phyloP scores from a whole-genome alignment of 2,113 vertebrate species.

The human region DNA sequence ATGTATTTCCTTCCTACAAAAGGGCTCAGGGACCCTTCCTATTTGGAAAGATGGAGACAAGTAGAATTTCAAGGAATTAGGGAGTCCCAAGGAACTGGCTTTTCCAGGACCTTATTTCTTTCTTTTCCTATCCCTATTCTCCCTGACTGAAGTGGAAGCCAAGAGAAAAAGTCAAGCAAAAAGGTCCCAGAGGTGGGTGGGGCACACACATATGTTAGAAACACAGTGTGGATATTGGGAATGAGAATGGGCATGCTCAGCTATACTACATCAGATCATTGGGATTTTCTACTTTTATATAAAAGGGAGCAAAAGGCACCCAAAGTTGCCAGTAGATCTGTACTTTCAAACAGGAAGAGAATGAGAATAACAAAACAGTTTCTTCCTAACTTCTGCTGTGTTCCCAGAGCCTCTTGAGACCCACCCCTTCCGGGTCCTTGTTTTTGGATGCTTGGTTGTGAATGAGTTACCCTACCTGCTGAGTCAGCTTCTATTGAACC shows the following conservation, averaged over 20 bases:
- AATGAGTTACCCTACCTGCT: background rate
- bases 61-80: background rate
- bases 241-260: background rate
- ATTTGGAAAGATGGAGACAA: background rate
- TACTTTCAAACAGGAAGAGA: background rate
- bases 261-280: background rate
- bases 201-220: background rate
- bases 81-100: background rate
- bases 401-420: background rate
- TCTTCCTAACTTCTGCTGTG: background rate
- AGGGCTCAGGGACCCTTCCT: background rate
- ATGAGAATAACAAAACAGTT: background rate
- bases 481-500: background rate
- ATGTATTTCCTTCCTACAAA: background rate
- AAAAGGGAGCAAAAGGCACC: background rate
- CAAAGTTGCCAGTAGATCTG: background rate
- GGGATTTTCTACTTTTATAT: background rate
- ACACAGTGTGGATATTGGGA: background rate
- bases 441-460: background rate
- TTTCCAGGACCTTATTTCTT: background rate
- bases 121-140: background rate
- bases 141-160: background rate
- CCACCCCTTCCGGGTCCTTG: background rate
- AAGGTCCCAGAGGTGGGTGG: background rate
- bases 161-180: background rate